Evolutionary conservation across 2,888 invertebrate genomes (phyloP), one percentile per base, ranked within the genome.

Genomic region (Caenorhabditis angaria): DNA sequence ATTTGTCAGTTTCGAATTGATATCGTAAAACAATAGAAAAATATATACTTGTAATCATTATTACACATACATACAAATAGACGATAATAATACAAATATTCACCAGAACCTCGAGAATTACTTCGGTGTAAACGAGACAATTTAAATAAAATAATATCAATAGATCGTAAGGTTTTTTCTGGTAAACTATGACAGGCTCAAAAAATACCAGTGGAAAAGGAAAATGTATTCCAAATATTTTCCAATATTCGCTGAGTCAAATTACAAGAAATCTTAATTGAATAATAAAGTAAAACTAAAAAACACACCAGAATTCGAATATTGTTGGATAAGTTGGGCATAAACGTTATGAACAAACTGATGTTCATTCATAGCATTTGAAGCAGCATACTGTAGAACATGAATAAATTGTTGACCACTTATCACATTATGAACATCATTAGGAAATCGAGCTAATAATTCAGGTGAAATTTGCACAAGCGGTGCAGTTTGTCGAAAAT

Each of bases 281-380:
- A n/a, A n/a, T n/a, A n/a, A n/a, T n/a, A n/a, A n/a, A n/a, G n/a
- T n/a, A n/a, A n/a, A n/a, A n/a, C n/a, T n/a, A 41, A 41, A 18
- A 18, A 41, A 41, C 41, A 41, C 10, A 41, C 41, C 41, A 41
- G 41, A 41, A 14, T 41, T 41, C 10, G 48, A 59, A 48, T n/a
- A 59, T 48, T 48, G 18, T 25, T 18, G 24, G 35, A 54, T 27
- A 5, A 54, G 29, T 14, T 29, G 28, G 22, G 20, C 51, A 62
- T 20, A 29, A n/a, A 59, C 57, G n/a, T 65, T 65, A 22, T 20
- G 20, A n/a, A 51, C 41, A 27, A 65, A 65, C 53, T 65, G 53
- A 6, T 65, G 32, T 20, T 53, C 59, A 24, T 35, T 65, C 25
- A 20, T 41, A 1, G 65, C 48, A 22, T 22, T 20, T 3, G 35